A percentile compares a stretch with the other conserved stretches of the same genome.
Conservation (phyloP, 2,113 vertebrate genomes). For the Microtus oregoni region DNA sequence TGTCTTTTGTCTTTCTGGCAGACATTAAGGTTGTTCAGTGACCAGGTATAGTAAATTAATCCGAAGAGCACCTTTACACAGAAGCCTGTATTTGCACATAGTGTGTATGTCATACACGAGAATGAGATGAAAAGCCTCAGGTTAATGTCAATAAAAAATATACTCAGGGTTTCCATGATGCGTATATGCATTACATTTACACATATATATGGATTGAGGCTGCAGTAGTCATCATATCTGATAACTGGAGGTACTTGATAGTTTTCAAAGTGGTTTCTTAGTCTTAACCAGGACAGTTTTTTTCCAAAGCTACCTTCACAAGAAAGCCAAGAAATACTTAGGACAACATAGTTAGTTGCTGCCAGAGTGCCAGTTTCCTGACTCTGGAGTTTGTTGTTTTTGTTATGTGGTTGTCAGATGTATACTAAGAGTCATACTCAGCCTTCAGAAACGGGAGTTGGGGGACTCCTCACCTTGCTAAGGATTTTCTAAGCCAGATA, state of each 20-base stretch:
- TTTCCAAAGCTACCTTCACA: neutral
- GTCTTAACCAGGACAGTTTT: neutral
- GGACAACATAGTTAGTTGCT: neutral
- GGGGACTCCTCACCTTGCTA: neutral
- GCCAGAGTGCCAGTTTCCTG: too few species aligned
- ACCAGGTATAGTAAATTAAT: conserved; percentile 63
- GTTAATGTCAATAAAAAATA: neutral
- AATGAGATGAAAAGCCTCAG: neutral
- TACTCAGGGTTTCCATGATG: accelerated
- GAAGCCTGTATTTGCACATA: neutral
- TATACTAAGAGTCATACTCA: neutral
- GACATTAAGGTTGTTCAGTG: conserved; percentile 66
- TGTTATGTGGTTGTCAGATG: too few species aligned
- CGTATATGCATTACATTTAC: neutral
- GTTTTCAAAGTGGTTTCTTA: neutral
- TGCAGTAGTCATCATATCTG: neutral
- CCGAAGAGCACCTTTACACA: conserved; percentile 57
- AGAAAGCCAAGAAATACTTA: neutral
- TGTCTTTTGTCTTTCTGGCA: conserved; percentile 70
- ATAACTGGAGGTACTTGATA: neutral
- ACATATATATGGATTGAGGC: too few species aligned
- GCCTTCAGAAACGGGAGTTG: neutral
- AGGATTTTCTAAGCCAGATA: neutral
- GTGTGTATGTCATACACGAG: neutral
- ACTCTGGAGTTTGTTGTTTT: neutral